Evolutionary conservation across 2,797 vertebrate genomes (phyloP), one percentile per base, ranked within the genome.

Genomic region (Zenarchopterus dispar): DNA sequence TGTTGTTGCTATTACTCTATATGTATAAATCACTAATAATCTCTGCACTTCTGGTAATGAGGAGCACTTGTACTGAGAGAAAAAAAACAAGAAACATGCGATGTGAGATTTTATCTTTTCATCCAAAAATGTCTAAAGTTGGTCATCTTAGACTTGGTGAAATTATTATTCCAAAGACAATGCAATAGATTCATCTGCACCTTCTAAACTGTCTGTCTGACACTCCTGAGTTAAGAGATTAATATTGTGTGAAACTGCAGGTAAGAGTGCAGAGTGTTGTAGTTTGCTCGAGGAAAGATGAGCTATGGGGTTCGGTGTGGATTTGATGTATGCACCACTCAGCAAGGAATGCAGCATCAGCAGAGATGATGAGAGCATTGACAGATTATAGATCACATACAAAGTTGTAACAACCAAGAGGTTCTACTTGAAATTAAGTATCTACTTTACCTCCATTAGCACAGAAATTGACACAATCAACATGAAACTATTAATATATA

Each of bases 301-400:
- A 92, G 86, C 79, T 85, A 84, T 86, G 81, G 62, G 62, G 70
- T 85, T 81, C 83, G 78, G 79, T 70, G 55, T 77, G 66, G 77
- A 78, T 78, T 63, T 90, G 88, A 92, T 91, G 63, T 87, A 91
- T 92, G 80, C 84, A 60, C 68, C 73, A 55, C 81, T 85, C 85
- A 82, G 84, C 83, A 78, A 75, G 57, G 62, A 70, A 80, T 89
- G 86, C 84, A 43, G 79, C 23, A 85, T 87, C 85, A 91, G 82
- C 90, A 90, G 84, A 92, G 91, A 86, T 83, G 87, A 91, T 89
- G 89, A 85, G 78, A 68, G 70, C 49, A 48, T 65, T 86, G 89
- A 84, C 82, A 87, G 10, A 72, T 75, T 81, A 88, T 90, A 67
- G 66, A 91, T 89, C 81, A 90, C 61, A 75, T 52, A 55, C 59